Base-by-base conservation (phyloP, 1,140 invertebrate species). In the Lordiphosa stackelbergi region DNA sequence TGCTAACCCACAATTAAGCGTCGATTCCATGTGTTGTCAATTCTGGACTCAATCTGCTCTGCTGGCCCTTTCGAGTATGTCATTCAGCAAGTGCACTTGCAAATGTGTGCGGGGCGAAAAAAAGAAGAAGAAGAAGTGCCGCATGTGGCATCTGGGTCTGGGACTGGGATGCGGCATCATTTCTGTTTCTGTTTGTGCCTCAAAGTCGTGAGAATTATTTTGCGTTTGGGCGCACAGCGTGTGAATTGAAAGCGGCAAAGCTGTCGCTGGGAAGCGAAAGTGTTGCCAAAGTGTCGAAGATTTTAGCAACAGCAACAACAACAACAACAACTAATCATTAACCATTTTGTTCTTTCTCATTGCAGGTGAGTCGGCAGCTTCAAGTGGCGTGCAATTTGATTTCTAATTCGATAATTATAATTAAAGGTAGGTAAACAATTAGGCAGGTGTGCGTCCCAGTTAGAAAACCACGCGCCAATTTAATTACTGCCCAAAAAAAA, bases 131-230 rank as follows among this genome's bases (percentile, higher is more conserved):
- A 16, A 16, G 24, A 28, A 7, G 1, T 28, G 28, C 28, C 28
- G 28, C 28, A 31, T 31, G 28, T 31, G 28, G 28, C 28, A 11
- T 48, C 49, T 47, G 62, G 41, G 52, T 38, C 48, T 68, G 64
- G 3, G 3, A 19, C 19, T 19, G 19, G 64, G 61, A 69, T 69
- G 12, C 45, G 37, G 40, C 53, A 57, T 9, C 51, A 13, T 49
- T 53, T 45, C 40, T 52, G 52, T 48, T 42, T 38, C 7, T 66
- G 60, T 66, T 69, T 16, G 1, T 63, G 56, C 53, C 56, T 79
- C 75, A 81, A 68, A 83, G 75, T 81, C 75, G 75, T 81, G 75
- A 81, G 75, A 81, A 81, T 78, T 75, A 66, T 74, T 83, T 83
- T 64, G 73, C 73, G 72, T 74, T 74, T 75, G 68, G 72, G 69